phyloP scores from a whole-genome alignment of 2,888 invertebrate species.

The Arctia plantaginis region DNA sequence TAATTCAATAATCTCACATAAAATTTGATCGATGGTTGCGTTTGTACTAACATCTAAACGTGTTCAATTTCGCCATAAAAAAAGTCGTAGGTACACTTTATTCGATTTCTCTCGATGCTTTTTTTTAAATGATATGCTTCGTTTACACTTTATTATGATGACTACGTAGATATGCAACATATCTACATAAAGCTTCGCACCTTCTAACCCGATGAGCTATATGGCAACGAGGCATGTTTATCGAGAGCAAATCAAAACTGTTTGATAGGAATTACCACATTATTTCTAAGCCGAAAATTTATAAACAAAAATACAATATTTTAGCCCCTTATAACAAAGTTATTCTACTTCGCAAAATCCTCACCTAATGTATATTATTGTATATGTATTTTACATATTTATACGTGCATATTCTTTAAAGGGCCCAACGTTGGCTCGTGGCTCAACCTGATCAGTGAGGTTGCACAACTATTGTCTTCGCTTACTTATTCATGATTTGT shows the following conservation, averaged over 20 bases:
- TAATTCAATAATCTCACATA: conserved; percentile 55
- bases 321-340: background rate
- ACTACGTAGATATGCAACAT: background rate
- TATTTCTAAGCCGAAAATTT: background rate
- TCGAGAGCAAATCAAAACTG: background rate
- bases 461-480: conserved; percentile 40
- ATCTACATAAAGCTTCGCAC: background rate
- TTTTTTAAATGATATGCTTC: background rate
- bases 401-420: conserved; percentile 16
- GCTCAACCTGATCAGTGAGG: conserved; percentile 20
- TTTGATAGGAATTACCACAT: background rate
- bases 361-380: background rate
- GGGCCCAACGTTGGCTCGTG: no score
- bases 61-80: conserved; percentile 8
- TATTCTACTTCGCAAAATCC: background rate
- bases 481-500: conserved; percentile 39
- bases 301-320: background rate
- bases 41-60: conserved; percentile 18
- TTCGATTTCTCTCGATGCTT: background rate
- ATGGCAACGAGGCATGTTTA: background rate
- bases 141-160: background rate
- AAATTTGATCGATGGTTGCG: conserved; percentile 35
- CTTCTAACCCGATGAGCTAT: background rate
- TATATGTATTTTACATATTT: background rate
- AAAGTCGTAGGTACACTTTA: background rate